These are phyloP conservation scores for Pygmarrhopalites habei DNA, from an alignment of 1,140 invertebrate species.

Conservation along the genomic window DNA sequence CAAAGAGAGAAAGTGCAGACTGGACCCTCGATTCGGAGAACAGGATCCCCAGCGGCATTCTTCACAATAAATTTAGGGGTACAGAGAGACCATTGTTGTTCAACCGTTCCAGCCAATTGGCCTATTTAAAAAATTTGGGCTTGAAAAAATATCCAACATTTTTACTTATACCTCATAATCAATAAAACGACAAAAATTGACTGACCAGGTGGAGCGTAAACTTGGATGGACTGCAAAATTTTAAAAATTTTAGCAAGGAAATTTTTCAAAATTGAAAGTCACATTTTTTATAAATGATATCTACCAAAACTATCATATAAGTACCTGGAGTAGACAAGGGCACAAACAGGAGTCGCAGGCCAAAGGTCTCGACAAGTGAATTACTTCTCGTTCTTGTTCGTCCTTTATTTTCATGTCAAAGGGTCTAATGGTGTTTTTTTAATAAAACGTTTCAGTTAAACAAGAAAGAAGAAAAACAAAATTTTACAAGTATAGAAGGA, in stretches of 20 bases:
- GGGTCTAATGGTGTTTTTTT: conserved; percentile 61
- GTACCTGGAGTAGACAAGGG: conserved; percentile 71
- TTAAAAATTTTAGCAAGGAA: no score
- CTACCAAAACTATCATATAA: no score
- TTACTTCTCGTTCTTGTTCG: conserved; percentile 67
- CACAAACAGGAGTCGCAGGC: conserved; percentile 71
- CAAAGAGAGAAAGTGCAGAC: conserved; percentile 70
- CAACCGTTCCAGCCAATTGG: conserved; percentile 56
- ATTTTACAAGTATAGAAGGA: no score
- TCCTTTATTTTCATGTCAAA: conserved; percentile 84
- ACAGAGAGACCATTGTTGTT: conserved; percentile 77
- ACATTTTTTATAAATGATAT: no score
- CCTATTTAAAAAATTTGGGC: no score
- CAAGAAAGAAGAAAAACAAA: no score
- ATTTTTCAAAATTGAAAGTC: no score
- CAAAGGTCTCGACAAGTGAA: conserved; percentile 64
- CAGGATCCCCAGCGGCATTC: conserved; percentile 64
- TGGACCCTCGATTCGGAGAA: conserved; percentile 76
- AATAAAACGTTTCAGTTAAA: conserved; percentile 54
- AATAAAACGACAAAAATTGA: no score
- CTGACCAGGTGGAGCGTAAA: conserved; percentile 29
- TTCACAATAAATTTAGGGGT: conserved; percentile 70
- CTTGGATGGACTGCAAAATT: conserved; percentile 20
- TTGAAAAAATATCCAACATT: no score
- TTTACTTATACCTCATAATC: no score